Evolutionary conservation across 1,140 invertebrate species (phyloP).

Genomic region (Macrobrachium rosenbergii): DNA sequence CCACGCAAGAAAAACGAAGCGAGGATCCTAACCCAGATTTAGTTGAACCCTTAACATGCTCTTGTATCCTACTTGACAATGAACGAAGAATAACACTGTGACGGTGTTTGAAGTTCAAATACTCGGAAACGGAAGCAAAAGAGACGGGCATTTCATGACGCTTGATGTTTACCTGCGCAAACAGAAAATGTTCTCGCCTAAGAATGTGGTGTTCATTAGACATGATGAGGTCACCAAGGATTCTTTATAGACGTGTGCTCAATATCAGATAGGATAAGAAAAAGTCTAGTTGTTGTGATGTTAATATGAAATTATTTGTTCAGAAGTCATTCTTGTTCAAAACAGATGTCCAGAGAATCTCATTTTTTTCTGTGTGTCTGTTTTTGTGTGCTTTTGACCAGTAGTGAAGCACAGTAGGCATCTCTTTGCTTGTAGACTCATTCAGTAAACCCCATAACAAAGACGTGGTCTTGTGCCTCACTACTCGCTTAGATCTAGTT

Average conservation of each 20-base stretch:
- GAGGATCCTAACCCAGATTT: too few relatives aligned
- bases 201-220: slow-evolving; percentile 54
- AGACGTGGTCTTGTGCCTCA: slow-evolving; percentile 51
- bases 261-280: slow-evolving; percentile 62
- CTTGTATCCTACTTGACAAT: too few relatives aligned
- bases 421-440: slow-evolving; percentile 56
- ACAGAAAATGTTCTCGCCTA: slow-evolving; percentile 17
- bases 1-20: too few relatives aligned
- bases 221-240: slow-evolving; percentile 49
- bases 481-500: slow-evolving; percentile 53
- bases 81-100: too few relatives aligned
- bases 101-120: too few relatives aligned
- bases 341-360: slow-evolving; percentile 50
- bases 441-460: slow-evolving; percentile 31
- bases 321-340: slow-evolving; percentile 46
- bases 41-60: too few relatives aligned
- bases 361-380: slow-evolving; percentile 51
- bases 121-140: neutral
- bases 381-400: slow-evolving; percentile 52
- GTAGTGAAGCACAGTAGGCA: slow-evolving; percentile 54
- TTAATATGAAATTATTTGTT: slow-evolving; percentile 55
- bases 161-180: slow-evolving; percentile 23
- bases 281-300: slow-evolving; percentile 63
- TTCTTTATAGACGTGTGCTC: slow-evolving; percentile 58
- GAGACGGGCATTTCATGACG: slow-evolving; percentile 35